Evolutionary conservation across 2,113 vertebrate species (phyloP).

Genomic region (Calonectris borealis): DNA sequence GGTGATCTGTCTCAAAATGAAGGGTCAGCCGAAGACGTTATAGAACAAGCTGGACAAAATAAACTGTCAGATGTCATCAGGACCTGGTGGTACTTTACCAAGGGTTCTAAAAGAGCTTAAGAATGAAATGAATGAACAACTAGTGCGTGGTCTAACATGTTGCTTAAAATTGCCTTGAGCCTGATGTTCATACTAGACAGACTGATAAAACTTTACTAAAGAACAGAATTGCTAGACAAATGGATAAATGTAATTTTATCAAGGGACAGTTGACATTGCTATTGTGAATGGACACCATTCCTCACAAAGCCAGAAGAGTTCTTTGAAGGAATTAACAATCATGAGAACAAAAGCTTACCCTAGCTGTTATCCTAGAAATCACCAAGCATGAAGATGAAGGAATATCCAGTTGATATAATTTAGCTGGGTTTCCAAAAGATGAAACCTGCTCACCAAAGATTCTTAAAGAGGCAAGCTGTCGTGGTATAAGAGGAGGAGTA

Average conservation of each 20-base stretch:
- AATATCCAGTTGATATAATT: not conserved
- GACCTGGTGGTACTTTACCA: not conserved
- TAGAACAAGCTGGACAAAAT: not conserved
- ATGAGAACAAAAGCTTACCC: not conserved
- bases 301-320: not conserved
- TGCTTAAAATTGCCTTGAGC: not conserved
- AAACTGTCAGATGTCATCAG: not conserved
- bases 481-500: not conserved
- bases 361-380: not conserved
- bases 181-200: not conserved
- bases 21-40: not conserved
- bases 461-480: not conserved
- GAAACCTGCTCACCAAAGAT: not conserved
- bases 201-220: not conserved
- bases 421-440: not conserved
- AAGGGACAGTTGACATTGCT: not conserved
- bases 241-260: not conserved
- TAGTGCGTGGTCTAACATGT: not conserved
- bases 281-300: not conserved
- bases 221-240: not conserved
- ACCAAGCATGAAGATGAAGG: not conserved
- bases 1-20: not conserved
- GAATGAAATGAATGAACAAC: not conserved
- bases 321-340: not conserved
- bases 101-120: not conserved